Evolutionary conservation across 2,888 invertebrate species (phyloP).

Genomic region (Ichneumoninae sp.): DNA sequence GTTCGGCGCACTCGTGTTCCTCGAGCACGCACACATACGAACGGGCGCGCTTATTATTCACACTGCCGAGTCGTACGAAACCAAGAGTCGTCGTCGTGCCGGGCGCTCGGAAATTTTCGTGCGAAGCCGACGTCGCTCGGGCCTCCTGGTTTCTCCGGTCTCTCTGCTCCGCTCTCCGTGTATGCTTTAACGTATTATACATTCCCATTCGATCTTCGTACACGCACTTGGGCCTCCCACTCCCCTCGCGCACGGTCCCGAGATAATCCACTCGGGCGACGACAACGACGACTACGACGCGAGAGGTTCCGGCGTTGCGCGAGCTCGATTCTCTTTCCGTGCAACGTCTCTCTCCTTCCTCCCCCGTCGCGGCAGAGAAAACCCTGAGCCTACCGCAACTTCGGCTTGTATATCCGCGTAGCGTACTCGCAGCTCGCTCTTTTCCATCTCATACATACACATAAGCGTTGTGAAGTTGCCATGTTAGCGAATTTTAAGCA

Average conservation of each 20-base stretch:
- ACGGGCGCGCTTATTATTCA: background rate
- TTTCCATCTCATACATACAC: background rate
- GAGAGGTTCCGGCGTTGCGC: conserved; percentile 16
- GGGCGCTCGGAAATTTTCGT: conserved; percentile 29
- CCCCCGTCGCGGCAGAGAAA: conserved; percentile 25
- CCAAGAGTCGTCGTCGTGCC: conserved; percentile 69
- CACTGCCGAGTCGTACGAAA: conserved; percentile 61
- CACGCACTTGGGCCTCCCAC: conserved; percentile 26
- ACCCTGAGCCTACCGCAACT: conserved; percentile 61
- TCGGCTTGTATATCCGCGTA: conserved; percentile 58
- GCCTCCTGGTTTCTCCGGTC: conserved; percentile 9
- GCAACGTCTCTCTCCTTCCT: conserved; percentile 5
- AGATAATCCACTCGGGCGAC: conserved; percentile 4
- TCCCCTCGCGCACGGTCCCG: background rate
- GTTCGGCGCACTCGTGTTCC: conserved; percentile 5
- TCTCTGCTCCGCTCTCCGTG: background rate
- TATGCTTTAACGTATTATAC: conserved; percentile 21
- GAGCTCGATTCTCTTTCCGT: conserved; percentile 37
- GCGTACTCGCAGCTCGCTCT: conserved; percentile 33
- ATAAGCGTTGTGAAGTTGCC: background rate
- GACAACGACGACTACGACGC: background rate
- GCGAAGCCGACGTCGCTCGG: conserved; percentile 11
- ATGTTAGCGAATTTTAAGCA: background rate
- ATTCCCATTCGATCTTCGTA: conserved; percentile 10
- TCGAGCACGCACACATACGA: background rate